Evolutionary conservation across 1,140 invertebrate species (phyloP).

Genomic region (Schlechtendalia chinensis): DNA sequence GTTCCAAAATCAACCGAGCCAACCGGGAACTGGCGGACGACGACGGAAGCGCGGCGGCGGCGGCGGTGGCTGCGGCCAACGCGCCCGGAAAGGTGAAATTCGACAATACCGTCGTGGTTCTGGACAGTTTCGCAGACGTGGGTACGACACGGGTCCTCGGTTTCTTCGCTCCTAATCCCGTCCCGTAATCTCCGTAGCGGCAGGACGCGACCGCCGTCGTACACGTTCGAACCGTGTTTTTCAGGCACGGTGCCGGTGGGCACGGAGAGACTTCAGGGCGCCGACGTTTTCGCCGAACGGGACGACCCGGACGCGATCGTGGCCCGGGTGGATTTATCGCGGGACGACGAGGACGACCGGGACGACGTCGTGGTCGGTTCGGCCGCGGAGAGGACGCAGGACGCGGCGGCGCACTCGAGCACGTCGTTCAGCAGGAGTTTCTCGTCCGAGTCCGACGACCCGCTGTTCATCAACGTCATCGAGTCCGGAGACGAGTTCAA

Average conservation of each 20-base stretch:
- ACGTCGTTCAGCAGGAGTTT: constrained; percentile 36
- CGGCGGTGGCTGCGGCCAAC: background rate
- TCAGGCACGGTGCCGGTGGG: constrained; percentile 31
- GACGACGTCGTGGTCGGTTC: constrained; percentile 7
- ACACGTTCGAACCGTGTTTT: too few species aligned
- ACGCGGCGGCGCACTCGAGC: constrained; percentile 9
- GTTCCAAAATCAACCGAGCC: constrained; percentile 10
- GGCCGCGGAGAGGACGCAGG: background rate
- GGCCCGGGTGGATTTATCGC: constrained; percentile 14
- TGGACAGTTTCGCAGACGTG: constrained; percentile 37
- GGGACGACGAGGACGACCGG: constrained; percentile 33
- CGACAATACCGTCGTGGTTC: constrained; percentile 27
- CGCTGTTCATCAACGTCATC: background rate
- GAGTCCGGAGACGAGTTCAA: constrained; percentile 26
- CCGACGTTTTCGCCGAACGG: background rate
- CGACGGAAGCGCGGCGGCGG: too few species aligned
- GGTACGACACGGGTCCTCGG: too few species aligned
- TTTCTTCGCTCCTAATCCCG: too few species aligned
- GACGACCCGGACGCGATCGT: background rate
- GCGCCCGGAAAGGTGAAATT: constrained; percentile 7
- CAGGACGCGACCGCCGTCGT: too few species aligned
- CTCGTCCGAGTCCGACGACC: constrained; percentile 23
- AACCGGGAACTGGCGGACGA: constrained; percentile 7
- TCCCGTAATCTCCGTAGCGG: too few species aligned
- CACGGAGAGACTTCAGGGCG: constrained; percentile 26